phyloP scores from a whole-genome alignment of 2,113 vertebrate species.

The Eptesicus fuscus region DNA sequence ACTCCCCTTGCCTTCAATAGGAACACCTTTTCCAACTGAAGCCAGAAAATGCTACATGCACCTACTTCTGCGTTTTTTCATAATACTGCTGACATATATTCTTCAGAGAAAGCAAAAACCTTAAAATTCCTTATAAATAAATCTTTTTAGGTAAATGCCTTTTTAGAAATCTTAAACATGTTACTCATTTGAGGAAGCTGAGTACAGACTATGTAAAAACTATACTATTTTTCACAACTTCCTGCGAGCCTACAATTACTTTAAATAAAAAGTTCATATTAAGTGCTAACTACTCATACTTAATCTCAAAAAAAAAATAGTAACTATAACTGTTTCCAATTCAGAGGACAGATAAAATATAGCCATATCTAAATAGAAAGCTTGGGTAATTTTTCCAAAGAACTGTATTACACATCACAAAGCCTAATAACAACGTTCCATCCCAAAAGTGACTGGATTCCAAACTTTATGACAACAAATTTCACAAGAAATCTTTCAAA shows the following conservation, averaged over 20 bases:
- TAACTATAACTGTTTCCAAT: not conserved
- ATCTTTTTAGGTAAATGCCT: not conserved
- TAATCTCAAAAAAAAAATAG: not conserved
- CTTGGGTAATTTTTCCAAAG: slow-evolving; percentile 2
- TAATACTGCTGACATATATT: not conserved
- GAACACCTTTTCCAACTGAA: not conserved
- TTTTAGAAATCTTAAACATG: slow-evolving; percentile 7
- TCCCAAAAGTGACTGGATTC: not conserved
- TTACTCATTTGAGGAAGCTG: not conserved
- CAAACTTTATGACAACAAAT: slow-evolving; percentile 23
- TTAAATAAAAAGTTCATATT: not conserved
- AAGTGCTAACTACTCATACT: not conserved
- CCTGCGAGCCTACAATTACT: not conserved
- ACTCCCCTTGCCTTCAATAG: not conserved
- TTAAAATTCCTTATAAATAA: not conserved
- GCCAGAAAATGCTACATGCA: not conserved
- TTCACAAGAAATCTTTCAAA: slow-evolving; percentile 1
- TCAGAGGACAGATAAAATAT: not conserved
- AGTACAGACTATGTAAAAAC: not conserved
- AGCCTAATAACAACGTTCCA: not conserved
- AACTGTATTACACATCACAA: not conserved
- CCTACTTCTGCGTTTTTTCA: not conserved
- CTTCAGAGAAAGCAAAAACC: slow-evolving; percentile 7
- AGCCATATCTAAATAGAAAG: not conserved
- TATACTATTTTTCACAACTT: slow-evolving; percentile 1